Percentiles rank a stretch among this genome's conserved stretches.
phyloP scores from a whole-genome alignment of 2,888 invertebrate genomes.

The Azorinus chamasolen region DNA sequence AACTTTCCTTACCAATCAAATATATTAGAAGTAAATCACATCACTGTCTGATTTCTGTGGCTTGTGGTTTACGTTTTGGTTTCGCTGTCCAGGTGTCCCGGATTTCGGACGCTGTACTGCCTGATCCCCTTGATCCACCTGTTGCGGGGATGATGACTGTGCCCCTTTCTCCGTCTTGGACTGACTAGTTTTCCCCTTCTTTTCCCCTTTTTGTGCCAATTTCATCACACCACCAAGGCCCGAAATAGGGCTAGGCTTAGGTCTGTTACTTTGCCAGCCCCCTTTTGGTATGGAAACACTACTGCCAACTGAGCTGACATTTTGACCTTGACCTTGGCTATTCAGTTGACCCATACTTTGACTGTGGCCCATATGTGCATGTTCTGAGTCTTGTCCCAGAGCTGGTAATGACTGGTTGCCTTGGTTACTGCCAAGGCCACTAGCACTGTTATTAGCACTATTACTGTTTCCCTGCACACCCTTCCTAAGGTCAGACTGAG shows the following conservation, averaged over 20 bases:
- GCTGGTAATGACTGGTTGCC: slow-evolving; percentile 45
- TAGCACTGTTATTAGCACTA: slow-evolving; percentile 18
- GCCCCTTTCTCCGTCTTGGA: slow-evolving; percentile 41
- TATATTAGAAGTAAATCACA: slow-evolving; percentile 73
- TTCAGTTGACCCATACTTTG: slow-evolving; percentile 42
- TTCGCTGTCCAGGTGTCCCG: slow-evolving; percentile 26
- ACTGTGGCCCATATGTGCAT: slow-evolving; percentile 45
- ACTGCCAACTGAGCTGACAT: slow-evolving; percentile 29
- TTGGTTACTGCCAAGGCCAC: slow-evolving; percentile 21
- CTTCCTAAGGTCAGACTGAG: slow-evolving; percentile 28
- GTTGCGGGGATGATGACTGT: slow-evolving; percentile 24
- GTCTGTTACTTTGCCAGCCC: slow-evolving; percentile 55
- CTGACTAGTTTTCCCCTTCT: slow-evolving; percentile 61
- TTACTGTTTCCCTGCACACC: slow-evolving; percentile 23
- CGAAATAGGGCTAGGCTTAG: slow-evolving; percentile 61
- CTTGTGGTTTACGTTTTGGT: slow-evolving; percentile 58
- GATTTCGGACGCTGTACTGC: slow-evolving; percentile 48
- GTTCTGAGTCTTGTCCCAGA: slow-evolving; percentile 9
- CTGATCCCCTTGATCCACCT: slow-evolving; percentile 14
- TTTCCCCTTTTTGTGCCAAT: slow-evolving; percentile 75
- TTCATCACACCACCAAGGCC: slow-evolving; percentile 74
- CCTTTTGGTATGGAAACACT: slow-evolving; percentile 40
- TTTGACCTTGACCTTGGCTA: slow-evolving; percentile 38
- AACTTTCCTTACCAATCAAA: slow-evolving; percentile 4
- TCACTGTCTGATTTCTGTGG: slow-evolving; percentile 67